phyloP scores from a whole-genome alignment of 2,797 vertebrate species.

The Rhinogobio ventralis region DNA sequence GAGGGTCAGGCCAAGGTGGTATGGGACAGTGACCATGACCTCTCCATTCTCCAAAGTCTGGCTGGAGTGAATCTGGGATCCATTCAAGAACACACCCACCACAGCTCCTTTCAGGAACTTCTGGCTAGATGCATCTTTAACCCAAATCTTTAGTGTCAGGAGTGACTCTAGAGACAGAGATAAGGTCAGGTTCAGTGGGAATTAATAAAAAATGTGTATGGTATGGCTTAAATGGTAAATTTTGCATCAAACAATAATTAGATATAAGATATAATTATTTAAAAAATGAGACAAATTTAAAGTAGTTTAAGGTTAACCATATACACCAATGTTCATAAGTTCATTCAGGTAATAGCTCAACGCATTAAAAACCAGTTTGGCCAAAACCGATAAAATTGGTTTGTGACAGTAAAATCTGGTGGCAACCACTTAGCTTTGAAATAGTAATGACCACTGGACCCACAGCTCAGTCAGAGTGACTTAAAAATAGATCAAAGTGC shows the following conservation, averaged over 20 bases:
- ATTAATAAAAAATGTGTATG: neutral
- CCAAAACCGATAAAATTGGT: neutral
- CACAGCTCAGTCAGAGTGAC: conserved; percentile 43
- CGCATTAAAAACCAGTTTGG: neutral
- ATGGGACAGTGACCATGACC: conserved; percentile 84
- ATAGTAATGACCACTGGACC: conserved; percentile 72
- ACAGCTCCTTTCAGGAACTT: conserved; percentile 82
- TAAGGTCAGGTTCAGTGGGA: conserved; percentile 3
- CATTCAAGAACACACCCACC: conserved; percentile 88
- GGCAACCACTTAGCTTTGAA: conserved; percentile 67
- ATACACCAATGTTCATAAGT: neutral
- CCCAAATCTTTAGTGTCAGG: conserved; percentile 89
- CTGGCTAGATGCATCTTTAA: conserved; percentile 88
- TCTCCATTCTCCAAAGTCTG: conserved; percentile 81
- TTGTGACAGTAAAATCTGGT: conserved; percentile 40
- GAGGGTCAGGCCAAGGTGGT: conserved; percentile 81
- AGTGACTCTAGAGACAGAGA: conserved; percentile 72
- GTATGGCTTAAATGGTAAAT: neutral
- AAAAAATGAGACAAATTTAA: neutral
- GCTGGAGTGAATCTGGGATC: conserved; percentile 82
- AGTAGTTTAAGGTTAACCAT: neutral
- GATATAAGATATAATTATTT: neutral
- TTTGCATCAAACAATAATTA: neutral
- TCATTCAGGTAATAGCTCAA: neutral
- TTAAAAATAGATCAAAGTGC: conserved; percentile 70